phyloP scores from a whole-genome alignment of 2,113 vertebrate genomes.

The Hydropotes inermis region DNA sequence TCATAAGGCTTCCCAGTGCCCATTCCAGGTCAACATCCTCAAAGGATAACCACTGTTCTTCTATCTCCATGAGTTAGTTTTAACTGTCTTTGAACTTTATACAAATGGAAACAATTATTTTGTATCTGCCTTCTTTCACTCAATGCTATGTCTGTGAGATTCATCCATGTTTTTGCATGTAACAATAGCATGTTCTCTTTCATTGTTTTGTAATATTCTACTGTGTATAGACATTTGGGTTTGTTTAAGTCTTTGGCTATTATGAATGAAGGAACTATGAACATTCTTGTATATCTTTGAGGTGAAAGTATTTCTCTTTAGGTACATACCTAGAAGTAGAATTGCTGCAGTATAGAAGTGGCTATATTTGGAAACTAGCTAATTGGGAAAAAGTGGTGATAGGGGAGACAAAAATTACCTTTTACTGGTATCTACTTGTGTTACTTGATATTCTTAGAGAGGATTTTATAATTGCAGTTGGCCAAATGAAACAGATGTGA shows the following conservation, averaged over 20 bases:
- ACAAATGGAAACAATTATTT: not conserved
- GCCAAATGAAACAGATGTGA: not conserved
- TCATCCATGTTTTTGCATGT: not conserved
- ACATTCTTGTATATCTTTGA: not conserved
- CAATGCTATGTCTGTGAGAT: not conserved
- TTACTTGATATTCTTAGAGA: not conserved
- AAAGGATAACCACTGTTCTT: not conserved
- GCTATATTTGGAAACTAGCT: not conserved
- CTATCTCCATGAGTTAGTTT: not conserved
- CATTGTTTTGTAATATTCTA: not conserved
- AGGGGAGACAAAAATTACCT: not conserved
- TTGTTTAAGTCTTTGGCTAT: not conserved
- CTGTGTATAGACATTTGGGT: not conserved
- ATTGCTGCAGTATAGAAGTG: not conserved
- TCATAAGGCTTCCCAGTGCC: not conserved
- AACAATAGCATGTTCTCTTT: not conserved
- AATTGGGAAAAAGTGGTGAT: not conserved
- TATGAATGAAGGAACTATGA: not conserved
- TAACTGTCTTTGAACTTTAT: not conserved
- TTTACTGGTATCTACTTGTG: not conserved
- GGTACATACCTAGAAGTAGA: not conserved
- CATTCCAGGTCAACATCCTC: not conserved
- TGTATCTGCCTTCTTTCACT: not conserved
- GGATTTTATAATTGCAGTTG: not conserved
- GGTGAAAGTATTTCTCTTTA: not conserved